Evolutionary conservation across 2,797 vertebrate genomes (phyloP).

Genomic region (Myripristis murdjan): DNA sequence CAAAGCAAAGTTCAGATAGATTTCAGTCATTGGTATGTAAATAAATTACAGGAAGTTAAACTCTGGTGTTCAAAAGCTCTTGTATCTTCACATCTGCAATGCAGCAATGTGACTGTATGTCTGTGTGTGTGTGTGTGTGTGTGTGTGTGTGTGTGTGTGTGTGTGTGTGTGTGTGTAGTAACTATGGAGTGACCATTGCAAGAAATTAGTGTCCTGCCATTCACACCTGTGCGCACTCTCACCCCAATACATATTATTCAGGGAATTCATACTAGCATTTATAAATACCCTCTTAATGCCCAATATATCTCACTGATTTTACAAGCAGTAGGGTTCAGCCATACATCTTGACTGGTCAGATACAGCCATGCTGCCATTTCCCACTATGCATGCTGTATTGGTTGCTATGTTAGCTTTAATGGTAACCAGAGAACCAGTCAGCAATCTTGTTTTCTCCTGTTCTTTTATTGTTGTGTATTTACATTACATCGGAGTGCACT

Average conservation of each 20-base stretch:
- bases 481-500: background rate
- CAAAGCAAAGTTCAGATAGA: background rate
- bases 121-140: constrained; percentile 9
- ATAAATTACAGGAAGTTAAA: constrained; percentile 11
- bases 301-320: background rate
- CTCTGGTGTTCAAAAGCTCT: constrained; percentile 16
- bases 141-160: constrained; percentile 4
- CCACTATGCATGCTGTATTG: constrained; percentile 37
- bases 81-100: constrained; percentile 57
- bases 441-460: constrained; percentile 11
- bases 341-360: constrained; percentile 10
- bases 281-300: constrained; percentile 2
- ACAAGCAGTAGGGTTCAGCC: constrained; percentile 34
- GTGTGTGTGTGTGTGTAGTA: constrained; percentile 1
- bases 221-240: constrained; percentile 12
- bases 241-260: constrained; percentile 16
- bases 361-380: constrained; percentile 35
- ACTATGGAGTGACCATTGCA: constrained; percentile 37
- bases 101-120: constrained; percentile 40
- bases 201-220: constrained; percentile 30
- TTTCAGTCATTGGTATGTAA: background rate
- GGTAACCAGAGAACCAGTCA: constrained; percentile 29
- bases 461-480: constrained; percentile 1
- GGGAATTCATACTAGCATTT: background rate
- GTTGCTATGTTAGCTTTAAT: constrained; percentile 64